A percentile compares a stretch with the other conserved stretches of the same genome.
Evolutionary conservation across 2,888 invertebrate genomes (phyloP).

Genomic region (Latheticus oryzae): DNA sequence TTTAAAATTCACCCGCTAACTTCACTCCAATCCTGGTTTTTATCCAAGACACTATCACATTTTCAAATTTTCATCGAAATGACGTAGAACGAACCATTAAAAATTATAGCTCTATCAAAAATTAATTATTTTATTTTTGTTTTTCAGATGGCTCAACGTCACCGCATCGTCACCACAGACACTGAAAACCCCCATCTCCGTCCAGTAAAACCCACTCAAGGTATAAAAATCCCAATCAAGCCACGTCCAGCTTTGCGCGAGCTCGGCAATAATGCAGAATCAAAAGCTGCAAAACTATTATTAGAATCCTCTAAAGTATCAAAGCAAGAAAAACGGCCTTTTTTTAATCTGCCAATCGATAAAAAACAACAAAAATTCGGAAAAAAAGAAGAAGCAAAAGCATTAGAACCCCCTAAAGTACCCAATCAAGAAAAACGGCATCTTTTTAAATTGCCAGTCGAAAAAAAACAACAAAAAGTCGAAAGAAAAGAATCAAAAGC

Average conservation of each 20-base stretch:
- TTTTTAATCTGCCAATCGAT: background rate
- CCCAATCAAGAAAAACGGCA: background rate
- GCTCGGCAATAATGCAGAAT: too few species aligned
- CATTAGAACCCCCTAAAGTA: background rate
- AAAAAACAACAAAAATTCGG: background rate
- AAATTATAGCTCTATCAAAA: background rate
- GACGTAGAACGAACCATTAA: too few species aligned
- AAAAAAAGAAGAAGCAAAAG: slow-evolving; percentile 21
- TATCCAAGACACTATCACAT: too few species aligned
- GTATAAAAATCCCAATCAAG: slow-evolving; percentile 40
- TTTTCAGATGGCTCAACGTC: slow-evolving; percentile 50
- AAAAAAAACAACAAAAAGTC: background rate
- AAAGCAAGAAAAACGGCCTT: background rate
- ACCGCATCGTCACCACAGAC: slow-evolving; percentile 28
- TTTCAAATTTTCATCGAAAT: too few species aligned
- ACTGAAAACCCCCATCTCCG: slow-evolving; percentile 42
- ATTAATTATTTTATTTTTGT: slow-evolving; percentile 10
- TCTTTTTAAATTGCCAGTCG: background rate
- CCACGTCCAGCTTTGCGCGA: slow-evolving; percentile 54
- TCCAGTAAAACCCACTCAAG: slow-evolving; percentile 40
- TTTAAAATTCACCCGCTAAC: too few species aligned
- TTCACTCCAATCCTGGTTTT: too few species aligned
- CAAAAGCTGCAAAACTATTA: slow-evolving; percentile 40
- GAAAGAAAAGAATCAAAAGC: slow-evolving; percentile 21
- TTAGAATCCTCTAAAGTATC: slow-evolving; percentile 1